Percentiles rank a stretch among this genome's conserved stretches.
phyloP scores from a whole-genome alignment of 2,888 invertebrate species.

The Hofmannophila pseudospretella region DNA sequence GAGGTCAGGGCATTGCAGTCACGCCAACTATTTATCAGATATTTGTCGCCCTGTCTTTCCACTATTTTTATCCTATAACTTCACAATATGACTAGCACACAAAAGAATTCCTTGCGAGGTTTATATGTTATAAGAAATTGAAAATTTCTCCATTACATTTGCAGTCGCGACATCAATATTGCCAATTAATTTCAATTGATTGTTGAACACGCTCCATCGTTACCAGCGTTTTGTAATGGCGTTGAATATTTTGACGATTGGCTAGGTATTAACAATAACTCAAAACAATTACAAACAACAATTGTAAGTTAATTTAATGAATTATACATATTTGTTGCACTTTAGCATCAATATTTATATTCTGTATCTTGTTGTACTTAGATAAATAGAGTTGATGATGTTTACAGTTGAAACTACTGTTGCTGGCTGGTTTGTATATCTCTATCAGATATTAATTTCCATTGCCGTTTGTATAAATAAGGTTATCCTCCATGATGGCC shows the following conservation, averaged over 20 bases:
- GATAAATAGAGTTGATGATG: constrained; percentile 6
- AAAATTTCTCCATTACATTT: constrained; percentile 21
- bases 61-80: constrained; percentile 1
- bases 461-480: not conserved
- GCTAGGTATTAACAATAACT: too few relatives aligned
- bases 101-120: not conserved
- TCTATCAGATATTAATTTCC: not conserved
- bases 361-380: not conserved
- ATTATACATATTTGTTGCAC: not conserved
- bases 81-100: not conserved
- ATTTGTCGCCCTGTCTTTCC: constrained; percentile 14
- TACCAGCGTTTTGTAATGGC: not conserved
- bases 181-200: constrained; percentile 64
- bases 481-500: too few relatives aligned
- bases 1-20: constrained; percentile 45
- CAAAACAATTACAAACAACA: too few relatives aligned
- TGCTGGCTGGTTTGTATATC: constrained; percentile 6
- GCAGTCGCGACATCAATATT: constrained; percentile 34
- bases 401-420: constrained; percentile 4
- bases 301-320: too few relatives aligned
- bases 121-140: too few relatives aligned
- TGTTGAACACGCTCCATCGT: constrained; percentile 35
- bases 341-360: constrained; percentile 3
- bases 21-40: constrained; percentile 16
- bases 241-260: not conserved